A percentile compares a stretch with the other conserved stretches of the same genome.
Evolutionary conservation across 2,888 invertebrate genomes (phyloP).

Genomic region (Chirona hameri): DNA sequence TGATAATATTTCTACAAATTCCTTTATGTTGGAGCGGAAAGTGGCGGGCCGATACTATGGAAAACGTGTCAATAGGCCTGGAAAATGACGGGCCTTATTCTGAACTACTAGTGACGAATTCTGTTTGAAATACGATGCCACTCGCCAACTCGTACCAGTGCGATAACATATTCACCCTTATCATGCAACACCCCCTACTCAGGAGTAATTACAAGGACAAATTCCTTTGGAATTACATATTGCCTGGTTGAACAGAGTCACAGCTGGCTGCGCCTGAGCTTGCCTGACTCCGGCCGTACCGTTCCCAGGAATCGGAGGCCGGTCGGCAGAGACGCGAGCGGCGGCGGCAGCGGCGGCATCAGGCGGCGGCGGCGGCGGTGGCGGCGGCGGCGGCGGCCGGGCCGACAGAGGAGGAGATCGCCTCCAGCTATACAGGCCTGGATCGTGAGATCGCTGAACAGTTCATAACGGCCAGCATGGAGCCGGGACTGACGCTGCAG

Average conservation of each 20-base stretch:
- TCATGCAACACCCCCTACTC: too few species aligned
- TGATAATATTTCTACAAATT: too few species aligned
- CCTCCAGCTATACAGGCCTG: slow-evolving; percentile 47
- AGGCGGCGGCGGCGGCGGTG: too few species aligned
- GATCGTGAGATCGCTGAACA: slow-evolving; percentile 49
- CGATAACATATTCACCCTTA: too few species aligned
- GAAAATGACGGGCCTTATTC: too few species aligned
- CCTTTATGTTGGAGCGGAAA: too few species aligned
- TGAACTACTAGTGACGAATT: too few species aligned
- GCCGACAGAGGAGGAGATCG: slow-evolving; percentile 38
- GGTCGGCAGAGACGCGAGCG: slow-evolving; percentile 4
- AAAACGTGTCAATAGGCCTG: too few species aligned
- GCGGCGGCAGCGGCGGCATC: background rate
- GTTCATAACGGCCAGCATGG: slow-evolving; percentile 49
- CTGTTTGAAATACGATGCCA: too few species aligned
- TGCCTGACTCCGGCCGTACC: background rate
- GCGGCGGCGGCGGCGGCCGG: background rate
- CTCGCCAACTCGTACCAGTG: too few species aligned
- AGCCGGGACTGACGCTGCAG: slow-evolving; percentile 40
- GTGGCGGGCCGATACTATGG: too few species aligned
- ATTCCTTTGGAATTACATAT: background rate
- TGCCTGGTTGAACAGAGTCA: background rate
- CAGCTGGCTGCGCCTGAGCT: background rate
- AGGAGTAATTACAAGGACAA: background rate
- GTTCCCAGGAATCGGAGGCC: background rate